Conservation (phyloP, 2,113 vertebrate genomes). For the Ascaphus truei region DNA sequence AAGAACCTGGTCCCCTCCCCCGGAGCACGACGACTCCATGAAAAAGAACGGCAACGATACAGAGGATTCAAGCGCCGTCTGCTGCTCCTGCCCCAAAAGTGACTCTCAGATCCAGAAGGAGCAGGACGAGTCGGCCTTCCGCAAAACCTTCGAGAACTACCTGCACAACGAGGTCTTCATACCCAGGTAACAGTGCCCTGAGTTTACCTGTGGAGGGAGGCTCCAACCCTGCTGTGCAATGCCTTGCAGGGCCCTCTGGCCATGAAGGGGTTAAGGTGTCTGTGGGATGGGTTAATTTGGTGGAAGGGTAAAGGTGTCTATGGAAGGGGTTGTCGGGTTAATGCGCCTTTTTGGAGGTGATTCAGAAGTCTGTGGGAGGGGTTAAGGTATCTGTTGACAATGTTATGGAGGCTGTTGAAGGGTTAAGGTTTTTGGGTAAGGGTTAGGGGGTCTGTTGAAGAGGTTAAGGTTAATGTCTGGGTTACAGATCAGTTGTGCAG, state of each 20-base stretch:
- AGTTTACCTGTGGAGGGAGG: too few species aligned
- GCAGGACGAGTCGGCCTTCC: slow-evolving; percentile 84
- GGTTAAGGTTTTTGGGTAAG: too few species aligned
- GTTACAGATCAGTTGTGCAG: too few species aligned
- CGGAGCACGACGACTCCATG: slow-evolving; percentile 71
- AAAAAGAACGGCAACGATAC: slow-evolving; percentile 81
- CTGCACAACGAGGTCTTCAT: slow-evolving; percentile 94
- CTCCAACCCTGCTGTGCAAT: too few species aligned
- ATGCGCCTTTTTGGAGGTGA: too few species aligned
- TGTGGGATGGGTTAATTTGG: not conserved
- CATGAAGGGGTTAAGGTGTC: not conserved
- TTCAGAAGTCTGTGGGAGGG: too few species aligned
- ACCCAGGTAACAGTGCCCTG: slow-evolving; percentile 70
- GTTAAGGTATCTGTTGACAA: too few species aligned
- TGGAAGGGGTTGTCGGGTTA: too few species aligned
- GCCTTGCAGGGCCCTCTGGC: not conserved
- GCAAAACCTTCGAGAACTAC: slow-evolving; percentile 94
- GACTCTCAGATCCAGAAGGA: slow-evolving; percentile 89
- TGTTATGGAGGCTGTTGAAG: too few species aligned
- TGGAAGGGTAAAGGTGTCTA: not conserved
- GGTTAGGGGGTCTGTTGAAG: too few species aligned
- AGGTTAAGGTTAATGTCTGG: too few species aligned
- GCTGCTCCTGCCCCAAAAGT: slow-evolving; percentile 90
- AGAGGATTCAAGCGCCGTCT: slow-evolving; percentile 60
- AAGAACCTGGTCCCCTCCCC: slow-evolving; percentile 76